phyloP scores from a whole-genome alignment of 2,797 vertebrate genomes.

The Pelodytes ibericus region DNA sequence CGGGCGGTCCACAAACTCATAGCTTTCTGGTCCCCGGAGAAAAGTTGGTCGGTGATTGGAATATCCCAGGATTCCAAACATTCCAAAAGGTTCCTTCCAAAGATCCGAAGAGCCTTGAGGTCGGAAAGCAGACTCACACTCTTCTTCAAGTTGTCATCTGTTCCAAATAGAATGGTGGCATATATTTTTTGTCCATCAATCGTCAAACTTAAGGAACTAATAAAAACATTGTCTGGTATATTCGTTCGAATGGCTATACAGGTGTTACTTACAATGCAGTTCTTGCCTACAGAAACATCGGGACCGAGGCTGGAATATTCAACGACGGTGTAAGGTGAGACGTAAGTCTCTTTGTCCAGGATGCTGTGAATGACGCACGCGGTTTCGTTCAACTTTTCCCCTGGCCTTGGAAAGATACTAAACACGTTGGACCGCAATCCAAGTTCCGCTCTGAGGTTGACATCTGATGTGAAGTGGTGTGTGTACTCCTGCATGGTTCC shows the following conservation, averaged over 20 bases:
- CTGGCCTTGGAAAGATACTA: constrained; percentile 62
- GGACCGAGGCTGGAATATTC: constrained; percentile 83
- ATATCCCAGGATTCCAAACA: constrained; percentile 79
- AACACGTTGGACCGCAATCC: constrained; percentile 76
- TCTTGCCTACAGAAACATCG: constrained; percentile 72
- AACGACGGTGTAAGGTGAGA: constrained; percentile 78
- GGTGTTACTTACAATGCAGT: constrained; percentile 83
- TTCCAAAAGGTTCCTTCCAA: constrained; percentile 70
- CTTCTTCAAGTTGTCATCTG: constrained; percentile 81
- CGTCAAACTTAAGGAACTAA: constrained; percentile 81
- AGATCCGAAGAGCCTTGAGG: constrained; percentile 69
- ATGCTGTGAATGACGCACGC: constrained; percentile 81
- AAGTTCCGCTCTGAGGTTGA: constrained; percentile 78
- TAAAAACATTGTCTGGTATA: constrained; percentile 75
- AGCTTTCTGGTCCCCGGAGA: constrained; percentile 73
- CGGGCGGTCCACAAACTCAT: constrained; percentile 85
- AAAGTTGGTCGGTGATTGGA: constrained; percentile 68
- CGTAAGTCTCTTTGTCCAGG: constrained; percentile 67
- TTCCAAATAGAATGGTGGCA: constrained; percentile 77
- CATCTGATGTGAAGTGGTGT: constrained; percentile 69
- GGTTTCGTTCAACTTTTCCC: background rate
- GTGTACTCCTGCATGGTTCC: constrained; percentile 87
- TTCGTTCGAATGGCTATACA: constrained; percentile 63
- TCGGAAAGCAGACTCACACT: constrained; percentile 65
- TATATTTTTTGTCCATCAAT: constrained; percentile 62